Base-by-base conservation (phyloP, 2,797 vertebrate genomes). In the Poeciliopsis gracilis region DNA sequence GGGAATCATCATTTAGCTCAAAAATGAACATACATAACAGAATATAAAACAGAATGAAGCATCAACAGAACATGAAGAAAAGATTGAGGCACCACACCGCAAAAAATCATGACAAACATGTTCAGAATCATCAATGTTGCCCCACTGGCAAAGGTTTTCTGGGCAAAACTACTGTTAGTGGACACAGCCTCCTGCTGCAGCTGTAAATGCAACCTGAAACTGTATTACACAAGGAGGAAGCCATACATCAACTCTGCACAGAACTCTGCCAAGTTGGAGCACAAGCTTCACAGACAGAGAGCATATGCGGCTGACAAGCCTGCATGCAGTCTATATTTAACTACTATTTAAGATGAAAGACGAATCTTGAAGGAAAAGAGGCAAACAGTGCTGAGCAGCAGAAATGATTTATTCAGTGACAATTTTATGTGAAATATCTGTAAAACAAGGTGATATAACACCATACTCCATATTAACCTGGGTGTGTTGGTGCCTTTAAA, bases 241-340 rank as follows among this genome's bases (percentile, higher is more conserved):
- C 23, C 66, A n/a, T 45, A 43, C 66, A 69, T 69, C 41, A 69
- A 45, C 23, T 69, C 23, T 16, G 66, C 15, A 25, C 25, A 7
- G 66, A 69, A 69, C 25, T 45, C 66, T n/a, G 66, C 66, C 23
- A 45, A 69, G 66, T 69, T 69, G 11, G 41, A 69, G 41, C 23
- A 69, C 38, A 69, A 69, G 66, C 66, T 45, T 69, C 41, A n/a
- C 63, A 73, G 66, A 45, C 41, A 15, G 38, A 69, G 66, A 69
- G 41, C 66, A 69, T 69, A 69, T 69, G 66, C n/a, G 38, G 23
- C 38, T 43, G 66, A 45, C 30, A 71, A 2, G 46, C 63, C 45
- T 53, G 46, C 43, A 1, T 69, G 41, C 41, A n/a, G 25, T 45
- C 25, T 69, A 67, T 67, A 67, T 67, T 67, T 67, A 69, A 45